Conservation (phyloP, 2,888 invertebrate species). For the Euplagia quadripunctaria region DNA sequence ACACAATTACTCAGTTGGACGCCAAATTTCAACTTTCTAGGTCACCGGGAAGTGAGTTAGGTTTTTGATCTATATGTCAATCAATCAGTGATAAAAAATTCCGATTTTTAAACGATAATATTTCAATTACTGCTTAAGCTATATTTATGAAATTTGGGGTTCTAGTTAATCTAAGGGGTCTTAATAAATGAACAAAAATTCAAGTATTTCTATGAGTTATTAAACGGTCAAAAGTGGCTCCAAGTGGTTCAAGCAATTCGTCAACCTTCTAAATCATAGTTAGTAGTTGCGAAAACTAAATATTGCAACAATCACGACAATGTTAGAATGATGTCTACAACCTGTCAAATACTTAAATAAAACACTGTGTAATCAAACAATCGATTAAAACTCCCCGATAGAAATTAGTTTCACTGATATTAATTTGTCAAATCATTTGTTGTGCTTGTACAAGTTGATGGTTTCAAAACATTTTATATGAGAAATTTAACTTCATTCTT, state of each 20-base stretch:
- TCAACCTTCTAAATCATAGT: conserved; percentile 42
- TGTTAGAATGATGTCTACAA: conserved; percentile 37
- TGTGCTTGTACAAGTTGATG: neutral
- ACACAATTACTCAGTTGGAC: too few species aligned
- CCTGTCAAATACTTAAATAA: conserved; percentile 37
- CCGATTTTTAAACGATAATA: too few species aligned
- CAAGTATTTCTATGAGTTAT: too few species aligned
- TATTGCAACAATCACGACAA: conserved; percentile 48
- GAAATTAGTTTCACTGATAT: neutral
- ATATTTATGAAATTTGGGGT: too few species aligned
- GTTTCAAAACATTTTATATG: neutral
- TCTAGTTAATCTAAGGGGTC: too few species aligned
- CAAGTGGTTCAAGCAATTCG: conserved; percentile 36
- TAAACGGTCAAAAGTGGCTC: too few species aligned
- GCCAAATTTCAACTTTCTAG: too few species aligned
- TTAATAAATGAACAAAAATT: too few species aligned
- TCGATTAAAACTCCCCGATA: conserved; percentile 36
- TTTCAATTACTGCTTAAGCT: too few species aligned
- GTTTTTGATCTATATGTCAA: too few species aligned
- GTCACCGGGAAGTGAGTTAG: too few species aligned
- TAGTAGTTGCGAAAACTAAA: conserved; percentile 42
- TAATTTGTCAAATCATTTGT: neutral
- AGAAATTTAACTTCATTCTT: neutral
- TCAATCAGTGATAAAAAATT: too few species aligned
- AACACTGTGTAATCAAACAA: conserved; percentile 41